These are phyloP conservation scores for Pseudococcus longispinus DNA, from an alignment of 2,888 invertebrate species.

Conservation along the genomic window DNA sequence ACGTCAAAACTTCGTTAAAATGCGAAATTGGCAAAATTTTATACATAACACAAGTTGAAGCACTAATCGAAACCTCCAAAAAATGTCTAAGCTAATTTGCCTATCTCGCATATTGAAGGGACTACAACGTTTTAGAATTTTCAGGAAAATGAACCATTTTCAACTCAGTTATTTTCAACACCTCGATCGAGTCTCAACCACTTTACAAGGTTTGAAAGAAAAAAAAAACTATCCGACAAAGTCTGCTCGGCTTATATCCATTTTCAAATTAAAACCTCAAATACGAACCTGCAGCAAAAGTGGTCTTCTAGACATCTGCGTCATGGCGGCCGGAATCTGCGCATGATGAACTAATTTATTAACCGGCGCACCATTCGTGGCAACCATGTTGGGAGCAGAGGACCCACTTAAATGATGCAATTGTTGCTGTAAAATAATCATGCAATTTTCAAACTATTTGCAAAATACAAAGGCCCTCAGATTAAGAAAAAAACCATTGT, in stretches of 20 bases:
- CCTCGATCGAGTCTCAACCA: too few relatives aligned
- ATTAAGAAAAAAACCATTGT: neutral
- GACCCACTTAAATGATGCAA: slow-evolving; percentile 41
- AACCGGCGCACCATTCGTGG: slow-evolving; percentile 25
- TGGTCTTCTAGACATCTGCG: slow-evolving; percentile 67
- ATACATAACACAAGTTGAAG: too few relatives aligned
- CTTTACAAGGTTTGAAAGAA: neutral
- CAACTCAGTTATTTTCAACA: too few relatives aligned
- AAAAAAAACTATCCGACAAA: neutral
- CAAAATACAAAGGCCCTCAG: neutral
- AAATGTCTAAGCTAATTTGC: too few relatives aligned
- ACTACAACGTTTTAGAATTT: too few relatives aligned
- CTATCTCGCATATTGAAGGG: too few relatives aligned
- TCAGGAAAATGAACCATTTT: too few relatives aligned
- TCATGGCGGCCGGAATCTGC: slow-evolving; percentile 48
- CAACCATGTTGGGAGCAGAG: slow-evolving; percentile 46
- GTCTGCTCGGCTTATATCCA: neutral
- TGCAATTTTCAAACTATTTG: slow-evolving; percentile 45
- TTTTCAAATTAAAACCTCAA: neutral
- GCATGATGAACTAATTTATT: slow-evolving; percentile 48
- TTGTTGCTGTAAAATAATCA: slow-evolving; percentile 50
- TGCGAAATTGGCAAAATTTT: too few relatives aligned
- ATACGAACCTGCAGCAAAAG: slow-evolving; percentile 78
- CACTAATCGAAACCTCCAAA: too few relatives aligned
- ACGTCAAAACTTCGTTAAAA: too few relatives aligned